Base-by-base conservation (phyloP, 35 echinoderm and acorn worm species). In the Strongylocentrotus purpuratus region DNA sequence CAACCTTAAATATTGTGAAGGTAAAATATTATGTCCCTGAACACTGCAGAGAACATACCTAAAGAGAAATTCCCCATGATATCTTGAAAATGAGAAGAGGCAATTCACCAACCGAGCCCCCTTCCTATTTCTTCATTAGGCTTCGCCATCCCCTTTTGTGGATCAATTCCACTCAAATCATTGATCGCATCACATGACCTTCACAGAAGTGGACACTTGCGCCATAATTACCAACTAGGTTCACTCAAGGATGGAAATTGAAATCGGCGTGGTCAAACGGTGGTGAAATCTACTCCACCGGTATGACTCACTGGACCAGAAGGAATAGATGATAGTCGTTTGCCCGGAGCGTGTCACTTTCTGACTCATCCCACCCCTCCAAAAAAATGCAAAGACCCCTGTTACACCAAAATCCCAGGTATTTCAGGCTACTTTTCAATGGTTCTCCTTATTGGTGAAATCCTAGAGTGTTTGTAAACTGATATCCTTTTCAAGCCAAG, bases 171-270 rank as follows among this genome's bases (percentile, higher is more conserved):
- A 78, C 22, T 78, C 65, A 78, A 78, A n/a, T 78, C 65, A 78
- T 78, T 28, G 20, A 78, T n/a, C n/a, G 20, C 65, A 78, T 78
- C 6, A 2, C 65, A 28, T 78, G 65, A 78, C 65, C 65, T 78
- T 78, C 20, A 78, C 4, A 78, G 25, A 78, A 78, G 65, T 78
- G 65, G 65, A 28, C 65, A 78, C 65, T 78, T 78, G 65, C 65
- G 65, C 65, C 65, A 78, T 78, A 78, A 78, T 78, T 78, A 78
- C 20, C 65, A 78, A 22, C 0, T 78, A 78, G 65, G 65, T 78
- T 78, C 65, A 78, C 65, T 78, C 65, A 78, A 78, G 65, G 65
- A n/a, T 78, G 65, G 65, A 78, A 78, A 78, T 78, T 78, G 65
- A 78, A 78, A 78, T 78, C 65, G 65, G 65, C 65, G n/a, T 78